Percentiles rank a stretch among this genome's conserved stretches.
Evolutionary conservation across 2,888 invertebrate genomes (phyloP).

Genomic region (Philaethria dido): DNA sequence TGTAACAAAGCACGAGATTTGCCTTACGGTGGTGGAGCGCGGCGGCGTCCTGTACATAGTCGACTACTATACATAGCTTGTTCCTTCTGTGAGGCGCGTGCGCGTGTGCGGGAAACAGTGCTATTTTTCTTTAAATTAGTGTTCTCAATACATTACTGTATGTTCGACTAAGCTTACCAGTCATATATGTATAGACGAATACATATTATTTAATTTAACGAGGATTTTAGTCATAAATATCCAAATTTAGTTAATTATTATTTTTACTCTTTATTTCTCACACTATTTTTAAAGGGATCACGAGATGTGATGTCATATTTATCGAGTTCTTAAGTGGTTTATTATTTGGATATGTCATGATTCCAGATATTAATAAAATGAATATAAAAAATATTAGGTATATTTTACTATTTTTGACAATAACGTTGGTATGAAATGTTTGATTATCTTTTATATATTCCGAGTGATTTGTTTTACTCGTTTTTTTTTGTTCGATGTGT

Average conservation of each 20-base stretch:
- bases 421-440: constrained; percentile 49
- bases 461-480: constrained; percentile 5
- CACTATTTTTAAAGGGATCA: constrained; percentile 72
- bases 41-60: constrained; percentile 73
- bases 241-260: constrained; percentile 82
- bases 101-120: constrained; percentile 62
- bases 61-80: constrained; percentile 75
- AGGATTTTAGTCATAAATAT: constrained; percentile 83
- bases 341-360: constrained; percentile 56
- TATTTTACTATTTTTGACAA: constrained; percentile 55
- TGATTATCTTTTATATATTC: constrained; percentile 12
- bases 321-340: constrained; percentile 63
- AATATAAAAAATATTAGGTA: constrained; percentile 58
- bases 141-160: constrained; percentile 75
- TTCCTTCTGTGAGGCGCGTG: constrained; percentile 78
- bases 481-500: constrained; percentile 24
- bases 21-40: constrained; percentile 69
- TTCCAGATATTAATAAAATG: constrained; percentile 53
- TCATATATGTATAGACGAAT: constrained; percentile 81
- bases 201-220: constrained; percentile 78
- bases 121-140: constrained; percentile 77
- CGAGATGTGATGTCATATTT: constrained; percentile 71
- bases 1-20: constrained; percentile 67
- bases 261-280: constrained; percentile 67
- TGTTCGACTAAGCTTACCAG: constrained; percentile 82